These are phyloP conservation scores for Pardosa pseudoannulata DNA, from an alignment of 2,888 invertebrate genomes.

Conservation along the genomic window DNA sequence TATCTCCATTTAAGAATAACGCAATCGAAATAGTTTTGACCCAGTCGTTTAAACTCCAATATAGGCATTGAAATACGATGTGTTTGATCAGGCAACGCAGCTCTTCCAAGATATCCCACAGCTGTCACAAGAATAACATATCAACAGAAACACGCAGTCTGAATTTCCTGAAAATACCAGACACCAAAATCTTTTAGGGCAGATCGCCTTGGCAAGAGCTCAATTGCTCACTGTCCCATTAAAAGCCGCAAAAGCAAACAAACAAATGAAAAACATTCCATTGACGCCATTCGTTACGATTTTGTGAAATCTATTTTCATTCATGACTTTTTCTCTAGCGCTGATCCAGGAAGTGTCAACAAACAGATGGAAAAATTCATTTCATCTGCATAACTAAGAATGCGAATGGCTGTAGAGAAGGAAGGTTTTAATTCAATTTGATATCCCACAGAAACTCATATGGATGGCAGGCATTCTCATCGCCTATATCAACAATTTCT, in stretches of 20 bases:
- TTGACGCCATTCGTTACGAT: constrained; percentile 61
- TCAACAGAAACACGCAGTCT: not conserved
- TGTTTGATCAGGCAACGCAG: not conserved
- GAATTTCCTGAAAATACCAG: not conserved
- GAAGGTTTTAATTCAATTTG: too few species aligned
- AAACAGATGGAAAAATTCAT: not conserved
- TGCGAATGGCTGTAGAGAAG: too few species aligned
- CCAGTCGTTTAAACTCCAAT: too few species aligned
- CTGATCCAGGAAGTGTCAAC: not conserved
- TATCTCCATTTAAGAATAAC: too few species aligned
- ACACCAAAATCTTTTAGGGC: constrained; percentile 27
- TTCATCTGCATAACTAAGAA: not conserved
- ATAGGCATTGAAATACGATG: too few species aligned
- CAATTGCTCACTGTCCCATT: constrained; percentile 36
- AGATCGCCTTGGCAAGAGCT: constrained; percentile 44
- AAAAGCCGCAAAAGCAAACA: constrained; percentile 27
- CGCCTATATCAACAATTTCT: too few species aligned
- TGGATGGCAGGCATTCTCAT: too few species aligned
- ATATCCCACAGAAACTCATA: not conserved
- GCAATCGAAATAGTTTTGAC: too few species aligned
- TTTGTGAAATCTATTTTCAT: constrained; percentile 53
- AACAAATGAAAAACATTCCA: constrained; percentile 26
- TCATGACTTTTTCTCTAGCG: constrained; percentile 14
- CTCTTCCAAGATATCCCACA: not conserved
- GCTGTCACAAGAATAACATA: constrained; percentile 2